Evolutionary conservation across 2,888 invertebrate species (phyloP), one percentile per base, ranked within the genome.

Genomic region (Lacanobia oleracea): DNA sequence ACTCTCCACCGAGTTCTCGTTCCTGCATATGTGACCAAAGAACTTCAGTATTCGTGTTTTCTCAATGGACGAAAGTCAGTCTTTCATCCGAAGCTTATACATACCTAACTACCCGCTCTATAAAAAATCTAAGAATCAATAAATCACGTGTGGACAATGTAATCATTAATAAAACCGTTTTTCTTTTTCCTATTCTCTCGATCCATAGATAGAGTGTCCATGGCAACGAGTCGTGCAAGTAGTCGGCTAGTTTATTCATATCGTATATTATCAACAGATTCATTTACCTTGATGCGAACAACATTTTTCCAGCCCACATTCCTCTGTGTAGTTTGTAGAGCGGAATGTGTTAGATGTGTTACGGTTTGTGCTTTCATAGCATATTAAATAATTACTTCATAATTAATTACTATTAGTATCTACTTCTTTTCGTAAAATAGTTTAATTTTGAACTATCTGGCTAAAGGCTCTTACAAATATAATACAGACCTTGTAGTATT

Each of bases 301-400:
- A 77, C 73, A 80, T 85, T 82, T 85, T 85, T 84, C 77, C 75
- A 81, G 62, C 70, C 80, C 70, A 81, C 84, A 85, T 85, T 82
- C 85, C 79, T 77, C 43, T 59, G 16, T 75, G 70, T 67, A 74
- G 72, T 80, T 83, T 76, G 75, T 84, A 77, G 77, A 85, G 77
- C 82, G 85, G 75, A 84, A 82, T 84, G 75, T 80, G 62, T 79
- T 79, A 61, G 70, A 81, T 71, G 56, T 77, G 75, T 76, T 84
- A 85, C 85, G 84, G 79, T 84, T 66, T 60, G 61, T 81, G 77
- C 83, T 83, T 85, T 85, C 83, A 68, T 73, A 72, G 45, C 57
- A 66, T 57, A 60, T 67, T 62, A 33, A 56, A 48, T 68, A 67
- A 72, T 76, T 75, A 50, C 59, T 71, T 72, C 59, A 72, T 50